Base-by-base conservation (phyloP, 2,797 vertebrate species). In the Antennarius maculatus region DNA sequence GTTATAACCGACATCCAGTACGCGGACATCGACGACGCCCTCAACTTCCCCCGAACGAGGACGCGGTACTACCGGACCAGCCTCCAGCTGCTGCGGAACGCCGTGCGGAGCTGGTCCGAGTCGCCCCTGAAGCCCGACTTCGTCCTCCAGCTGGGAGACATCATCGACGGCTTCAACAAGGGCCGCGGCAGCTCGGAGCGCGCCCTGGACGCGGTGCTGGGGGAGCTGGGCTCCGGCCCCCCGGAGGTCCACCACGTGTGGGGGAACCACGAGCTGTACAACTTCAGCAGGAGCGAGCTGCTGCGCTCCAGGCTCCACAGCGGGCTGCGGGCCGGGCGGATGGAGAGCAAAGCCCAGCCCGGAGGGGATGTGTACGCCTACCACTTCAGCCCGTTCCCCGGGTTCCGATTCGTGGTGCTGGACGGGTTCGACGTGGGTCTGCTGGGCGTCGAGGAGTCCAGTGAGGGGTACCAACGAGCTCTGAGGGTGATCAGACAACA, bases 191-290 rank as follows among this genome's bases (percentile, higher is more conserved):
- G 88, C 4, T 94, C 97, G 0, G 91, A 94, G 2, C 48, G 23
- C 0, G 94, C 97, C 0, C 86, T 98, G 27, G 84, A 86, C 51
- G 62, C 67, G 2, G 95, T 98, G 37, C 72, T 97, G 82, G 61
- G 48, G 0, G 92, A 86, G 27, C 90, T 98, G 71, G 45, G 85
- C 61, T 84, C 61, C 74, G 68, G 92, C 29, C 69, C 75, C 1
- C 80, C 61, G 34, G 83, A 92, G n/a, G 93, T 96, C 1, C 95
- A 97, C 63, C 96, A 98, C n/a, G 90, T 94, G 0, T 98, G 97
- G 97, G 97, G 97, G 0, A 98, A 99, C 82, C 97, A 99, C 23
- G 97, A 99, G 83, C 92, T 98, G 5, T 99, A 98, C 16, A 98
- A 98, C 88, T 99, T 98, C 89, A 94, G 85, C 77, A 85, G 96